Conservation (phyloP, 2,888 invertebrate genomes). For the Elegia similella region DNA sequence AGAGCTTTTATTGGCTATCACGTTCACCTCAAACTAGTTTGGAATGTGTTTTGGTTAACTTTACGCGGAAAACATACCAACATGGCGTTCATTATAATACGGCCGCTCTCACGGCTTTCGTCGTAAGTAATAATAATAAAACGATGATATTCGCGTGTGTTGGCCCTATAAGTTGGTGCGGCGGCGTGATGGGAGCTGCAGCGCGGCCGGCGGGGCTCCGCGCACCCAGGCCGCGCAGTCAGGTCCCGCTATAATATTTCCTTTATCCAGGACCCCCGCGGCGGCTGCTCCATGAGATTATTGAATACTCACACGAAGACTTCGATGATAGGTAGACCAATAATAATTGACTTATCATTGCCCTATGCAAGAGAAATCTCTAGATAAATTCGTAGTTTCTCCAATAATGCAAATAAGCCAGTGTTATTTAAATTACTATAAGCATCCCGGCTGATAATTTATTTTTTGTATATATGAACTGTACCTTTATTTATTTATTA, state of each 20-base stretch:
- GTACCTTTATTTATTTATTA: background rate
- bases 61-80: conserved; percentile 60
- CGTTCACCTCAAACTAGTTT: conserved; percentile 72
- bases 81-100: conserved; percentile 47
- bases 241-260: conserved; percentile 39
- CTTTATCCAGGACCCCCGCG: conserved; percentile 43
- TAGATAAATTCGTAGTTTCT: background rate
- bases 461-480: background rate
- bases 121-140: conserved; percentile 42
- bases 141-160: conserved; percentile 64
- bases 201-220: conserved; percentile 48
- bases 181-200: conserved; percentile 52
- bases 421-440: background rate
- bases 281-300: conserved; percentile 49
- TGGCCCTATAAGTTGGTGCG: conserved; percentile 59
- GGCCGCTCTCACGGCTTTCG: conserved; percentile 66
- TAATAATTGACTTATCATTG: conserved; percentile 37
- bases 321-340: conserved; percentile 44
- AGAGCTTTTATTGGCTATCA: conserved; percentile 74
- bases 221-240: conserved; percentile 41
- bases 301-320: conserved; percentile 70
- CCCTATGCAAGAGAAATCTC: conserved; percentile 7
- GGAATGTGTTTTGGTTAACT: conserved; percentile 63
- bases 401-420: background rate
- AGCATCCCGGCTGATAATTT: no score